Conservation (phyloP, 2,888 invertebrate species). For the Polyommatus icarus region DNA sequence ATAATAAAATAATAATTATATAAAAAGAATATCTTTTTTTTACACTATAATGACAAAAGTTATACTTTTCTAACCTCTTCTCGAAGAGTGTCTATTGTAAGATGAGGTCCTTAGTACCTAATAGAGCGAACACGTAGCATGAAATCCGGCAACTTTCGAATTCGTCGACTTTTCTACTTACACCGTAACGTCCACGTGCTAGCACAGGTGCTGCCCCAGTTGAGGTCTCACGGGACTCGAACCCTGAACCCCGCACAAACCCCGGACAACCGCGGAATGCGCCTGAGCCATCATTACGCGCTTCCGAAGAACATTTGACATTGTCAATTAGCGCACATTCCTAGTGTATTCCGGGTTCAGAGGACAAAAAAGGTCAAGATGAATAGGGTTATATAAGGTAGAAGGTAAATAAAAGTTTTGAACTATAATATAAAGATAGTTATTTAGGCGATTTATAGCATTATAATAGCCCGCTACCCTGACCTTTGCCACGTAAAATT, state of each 20-base stretch:
- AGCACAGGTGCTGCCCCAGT: slow-evolving; percentile 50
- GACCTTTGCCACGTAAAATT: no score
- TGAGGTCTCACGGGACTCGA: slow-evolving; percentile 67
- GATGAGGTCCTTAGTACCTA: no score
- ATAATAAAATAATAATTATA: no score
- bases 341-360: not conserved
- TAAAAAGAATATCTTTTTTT: no score
- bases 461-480: no score
- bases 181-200: slow-evolving; percentile 57
- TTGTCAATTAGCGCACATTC: slow-evolving; percentile 34
- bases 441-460: no score
- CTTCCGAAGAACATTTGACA: slow-evolving; percentile 51
- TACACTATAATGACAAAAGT: no score
- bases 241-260: slow-evolving; percentile 50
- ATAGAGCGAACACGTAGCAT: no score
- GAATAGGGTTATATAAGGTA: not conserved
- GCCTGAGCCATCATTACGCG: slow-evolving; percentile 54
- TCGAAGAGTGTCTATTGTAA: no score
- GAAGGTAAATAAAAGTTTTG: no score
- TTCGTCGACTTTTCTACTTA: not conserved
- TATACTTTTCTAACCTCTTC: no score
- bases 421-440: no score
- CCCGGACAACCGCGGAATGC: slow-evolving; percentile 47
- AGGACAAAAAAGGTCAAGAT: not conserved
- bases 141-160: slow-evolving; percentile 12